phyloP scores from a whole-genome alignment of 2,113 vertebrate genomes.

The Gallinago media region DNA sequence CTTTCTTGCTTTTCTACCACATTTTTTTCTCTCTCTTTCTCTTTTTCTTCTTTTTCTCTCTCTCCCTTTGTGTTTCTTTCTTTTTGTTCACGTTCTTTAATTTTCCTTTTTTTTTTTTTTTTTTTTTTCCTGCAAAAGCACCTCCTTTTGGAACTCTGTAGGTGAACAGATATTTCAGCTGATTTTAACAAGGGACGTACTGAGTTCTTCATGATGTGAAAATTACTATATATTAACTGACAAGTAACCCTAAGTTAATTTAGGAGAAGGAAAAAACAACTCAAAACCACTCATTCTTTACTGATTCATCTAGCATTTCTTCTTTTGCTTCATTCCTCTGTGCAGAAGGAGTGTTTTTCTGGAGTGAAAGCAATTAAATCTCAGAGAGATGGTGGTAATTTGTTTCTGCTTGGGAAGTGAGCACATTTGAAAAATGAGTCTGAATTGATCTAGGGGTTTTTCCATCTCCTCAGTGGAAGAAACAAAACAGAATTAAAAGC shows the following conservation, averaged over 20 bases:
- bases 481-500: slow-evolving; percentile 41
- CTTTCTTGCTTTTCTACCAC: not conserved
- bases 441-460: slow-evolving; percentile 45
- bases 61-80: not conserved
- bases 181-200: not conserved
- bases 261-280: not conserved
- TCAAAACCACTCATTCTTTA: not conserved
- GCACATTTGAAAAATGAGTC: slow-evolving; percentile 39
- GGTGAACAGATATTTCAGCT: not conserved
- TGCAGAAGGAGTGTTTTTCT: not conserved
- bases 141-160: not conserved
- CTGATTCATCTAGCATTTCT: not conserved
- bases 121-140: not conserved
- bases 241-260: slow-evolving; percentile 2
- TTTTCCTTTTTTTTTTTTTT: not conserved
- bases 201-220: not conserved
- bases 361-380: slow-evolving; percentile 28
- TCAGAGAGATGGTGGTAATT: slow-evolving; percentile 27
- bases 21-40: not conserved
- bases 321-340: not conserved
- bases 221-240: not conserved
- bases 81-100: not conserved
- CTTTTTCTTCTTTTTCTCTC: not conserved
- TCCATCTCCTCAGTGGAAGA: slow-evolving; percentile 24
- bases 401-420: slow-evolving; percentile 42